Evolutionary conservation across 1,140 invertebrate species (phyloP).

Genomic region (Drosophila ambigua): DNA sequence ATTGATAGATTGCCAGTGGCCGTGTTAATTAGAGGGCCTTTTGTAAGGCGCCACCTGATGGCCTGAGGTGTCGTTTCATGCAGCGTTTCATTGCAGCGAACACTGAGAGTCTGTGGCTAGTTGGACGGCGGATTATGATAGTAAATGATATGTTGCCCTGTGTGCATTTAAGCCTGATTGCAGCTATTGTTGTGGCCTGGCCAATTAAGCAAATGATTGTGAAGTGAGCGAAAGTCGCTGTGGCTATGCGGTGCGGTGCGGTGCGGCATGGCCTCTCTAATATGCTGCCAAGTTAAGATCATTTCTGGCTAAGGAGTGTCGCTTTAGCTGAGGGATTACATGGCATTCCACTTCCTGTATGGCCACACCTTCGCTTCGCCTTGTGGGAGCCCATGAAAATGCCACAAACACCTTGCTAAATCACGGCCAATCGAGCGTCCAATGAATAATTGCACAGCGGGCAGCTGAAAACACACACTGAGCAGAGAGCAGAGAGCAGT

Average conservation of each 20-base stretch:
- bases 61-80: constrained; percentile 39
- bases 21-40: constrained; percentile 48
- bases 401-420: constrained; percentile 22
- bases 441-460: constrained; percentile 72
- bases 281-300: background rate
- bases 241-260: background rate
- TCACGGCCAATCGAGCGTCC: constrained; percentile 37
- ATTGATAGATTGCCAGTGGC: constrained; percentile 62
- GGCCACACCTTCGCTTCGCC: constrained; percentile 24
- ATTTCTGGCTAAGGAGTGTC: no score
- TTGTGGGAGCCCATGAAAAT: constrained; percentile 24
- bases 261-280: background rate
- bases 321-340: background rate
- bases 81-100: constrained; percentile 1
- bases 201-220: constrained; percentile 46
- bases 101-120: constrained; percentile 15
- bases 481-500: no score
- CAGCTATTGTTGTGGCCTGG: constrained; percentile 46
- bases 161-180: constrained; percentile 59
- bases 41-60: constrained; percentile 47
- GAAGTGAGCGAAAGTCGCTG: constrained; percentile 45
- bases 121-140: constrained; percentile 46
- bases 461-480: constrained; percentile 25
- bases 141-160: constrained; percentile 52
- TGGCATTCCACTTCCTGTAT: constrained; percentile 15